Base-by-base conservation (phyloP, 2,113 vertebrate genomes). In the Astatoreochromis straeleni region DNA sequence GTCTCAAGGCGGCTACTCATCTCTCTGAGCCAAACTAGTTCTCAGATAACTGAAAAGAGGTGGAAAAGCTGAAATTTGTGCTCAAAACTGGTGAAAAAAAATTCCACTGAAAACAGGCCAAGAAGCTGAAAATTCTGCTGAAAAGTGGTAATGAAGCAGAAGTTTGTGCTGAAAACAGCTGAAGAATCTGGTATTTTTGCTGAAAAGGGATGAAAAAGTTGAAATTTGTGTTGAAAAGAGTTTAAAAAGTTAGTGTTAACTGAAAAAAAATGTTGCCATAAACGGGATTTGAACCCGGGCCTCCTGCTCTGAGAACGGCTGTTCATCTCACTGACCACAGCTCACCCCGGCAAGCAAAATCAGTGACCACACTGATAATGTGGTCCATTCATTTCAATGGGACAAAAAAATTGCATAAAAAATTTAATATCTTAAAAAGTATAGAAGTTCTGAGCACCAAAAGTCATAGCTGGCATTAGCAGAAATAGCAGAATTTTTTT, bases 261-360 rank as follows among this genome's bases (percentile, higher is more conserved):
- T 60, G 55, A 2, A 9, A 9, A 13, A 16, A 31, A 31, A 58
- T 1, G 26, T 1, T 31, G 29, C 57, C 14, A 10, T 33, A 33
- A 60, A 5, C 1, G 5, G 14, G 14, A 6, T 60, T 60, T 60
- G 29, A 33, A 33, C 29, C 5, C 1, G 3, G 57, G 57, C 8
- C 29, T 4, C 14, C 57, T 0, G 2, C 57, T 4, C 57, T 60
- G 1, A 31, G 57, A 60, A 60, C 0, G 0, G 29, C 57, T 33
- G 16, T 60, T 60, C 57, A 19, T 60, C 1, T 60, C 29, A 60
- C 16, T 10, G 57, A 60, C 2, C 29, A 33, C 5, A 60, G 14
- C 0, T 60, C 29, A 60, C 29, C 13, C 55, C 0, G 0, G 13
- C 55, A 60, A 60, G 57, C 16, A 60, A 60, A 60, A 33, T 60